phyloP scores from a whole-genome alignment of 2,888 invertebrate species.

The Acrocera orbiculus region DNA sequence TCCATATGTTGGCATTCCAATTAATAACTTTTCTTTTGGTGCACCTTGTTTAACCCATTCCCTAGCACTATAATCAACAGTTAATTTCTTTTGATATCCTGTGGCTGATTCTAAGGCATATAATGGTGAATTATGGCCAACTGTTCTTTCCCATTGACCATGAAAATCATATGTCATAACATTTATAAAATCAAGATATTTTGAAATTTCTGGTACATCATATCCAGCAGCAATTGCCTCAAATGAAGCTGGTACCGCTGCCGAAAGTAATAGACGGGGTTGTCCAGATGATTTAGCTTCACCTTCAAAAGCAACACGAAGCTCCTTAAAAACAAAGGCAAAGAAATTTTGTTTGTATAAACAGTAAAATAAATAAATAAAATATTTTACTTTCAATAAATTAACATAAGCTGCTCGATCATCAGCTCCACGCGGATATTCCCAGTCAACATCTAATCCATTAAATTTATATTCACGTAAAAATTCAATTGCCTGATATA shows the following conservation, averaged over 20 bases:
- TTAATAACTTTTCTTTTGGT: conserved; percentile 82
- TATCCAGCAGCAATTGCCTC: conserved; percentile 89
- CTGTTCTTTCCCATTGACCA: conserved; percentile 85
- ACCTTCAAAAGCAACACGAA: conserved; percentile 81
- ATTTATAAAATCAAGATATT: conserved; percentile 84
- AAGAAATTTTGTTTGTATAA: not conserved
- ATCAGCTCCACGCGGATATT: conserved; percentile 78
- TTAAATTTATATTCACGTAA: conserved; percentile 80
- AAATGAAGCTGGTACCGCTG: conserved; percentile 83
- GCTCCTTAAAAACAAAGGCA: conserved; percentile 35
- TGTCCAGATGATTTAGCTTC: conserved; percentile 78
- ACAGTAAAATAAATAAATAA: too few relatives aligned
- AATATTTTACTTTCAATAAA: conserved; percentile 36
- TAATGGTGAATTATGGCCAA: conserved; percentile 83
- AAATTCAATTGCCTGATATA: conserved; percentile 87
- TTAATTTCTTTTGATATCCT: conserved; percentile 81
- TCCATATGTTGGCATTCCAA: conserved; percentile 90
- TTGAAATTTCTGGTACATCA: conserved; percentile 83
- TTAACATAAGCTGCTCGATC: conserved; percentile 72
- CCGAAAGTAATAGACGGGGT: conserved; percentile 60
- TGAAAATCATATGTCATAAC: conserved; percentile 95
- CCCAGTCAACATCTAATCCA: conserved; percentile 87
- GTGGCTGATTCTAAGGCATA: conserved; percentile 78
- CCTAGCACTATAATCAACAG: conserved; percentile 77
- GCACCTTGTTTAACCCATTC: conserved; percentile 90